Evolutionary conservation across 1,140 invertebrate genomes (phyloP).

Genomic region (Papilio polytes): DNA sequence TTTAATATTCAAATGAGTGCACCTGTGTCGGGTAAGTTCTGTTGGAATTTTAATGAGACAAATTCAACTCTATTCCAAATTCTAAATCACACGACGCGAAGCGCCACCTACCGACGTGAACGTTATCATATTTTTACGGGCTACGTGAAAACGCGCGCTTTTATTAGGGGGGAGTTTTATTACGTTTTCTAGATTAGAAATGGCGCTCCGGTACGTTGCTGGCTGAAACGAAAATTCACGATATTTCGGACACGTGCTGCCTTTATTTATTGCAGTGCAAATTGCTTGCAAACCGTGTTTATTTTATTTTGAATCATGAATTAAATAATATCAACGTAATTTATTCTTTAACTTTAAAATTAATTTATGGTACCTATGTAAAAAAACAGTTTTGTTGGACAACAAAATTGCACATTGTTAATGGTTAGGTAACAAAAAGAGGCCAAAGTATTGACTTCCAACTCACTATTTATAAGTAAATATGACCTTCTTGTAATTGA

Average conservation of each 20-base stretch:
- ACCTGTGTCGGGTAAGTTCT: conserved; percentile 33
- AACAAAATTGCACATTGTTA: too few species aligned
- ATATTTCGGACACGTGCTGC: conserved; percentile 31
- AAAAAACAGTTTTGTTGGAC: too few species aligned
- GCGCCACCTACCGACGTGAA: conserved; percentile 61
- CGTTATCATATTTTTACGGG: conserved; percentile 82
- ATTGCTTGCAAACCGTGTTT: conserved; percentile 7
- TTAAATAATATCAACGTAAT: background rate
- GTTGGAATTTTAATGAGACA: conserved; percentile 39
- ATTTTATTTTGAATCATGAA: background rate
- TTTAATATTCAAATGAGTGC: conserved; percentile 39
- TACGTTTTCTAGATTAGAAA: conserved; percentile 78
- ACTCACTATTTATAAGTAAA: background rate
- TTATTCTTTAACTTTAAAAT: background rate
- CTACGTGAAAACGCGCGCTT: conserved; percentile 76
- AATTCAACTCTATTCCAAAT: conserved; percentile 32
- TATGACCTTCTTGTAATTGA: background rate
- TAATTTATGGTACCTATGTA: background rate
- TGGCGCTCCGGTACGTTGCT: conserved; percentile 47
- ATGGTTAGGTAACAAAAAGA: background rate
- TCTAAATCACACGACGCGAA: conserved; percentile 36
- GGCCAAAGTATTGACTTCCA: background rate
- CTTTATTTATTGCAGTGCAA: conserved; percentile 22
- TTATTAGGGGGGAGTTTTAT: conserved; percentile 78
- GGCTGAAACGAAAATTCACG: conserved; percentile 40